These are phyloP conservation scores for Mastomys natalensis DNA, from an alignment of 2,113 vertebrate genomes.

Conservation along the genomic window DNA sequence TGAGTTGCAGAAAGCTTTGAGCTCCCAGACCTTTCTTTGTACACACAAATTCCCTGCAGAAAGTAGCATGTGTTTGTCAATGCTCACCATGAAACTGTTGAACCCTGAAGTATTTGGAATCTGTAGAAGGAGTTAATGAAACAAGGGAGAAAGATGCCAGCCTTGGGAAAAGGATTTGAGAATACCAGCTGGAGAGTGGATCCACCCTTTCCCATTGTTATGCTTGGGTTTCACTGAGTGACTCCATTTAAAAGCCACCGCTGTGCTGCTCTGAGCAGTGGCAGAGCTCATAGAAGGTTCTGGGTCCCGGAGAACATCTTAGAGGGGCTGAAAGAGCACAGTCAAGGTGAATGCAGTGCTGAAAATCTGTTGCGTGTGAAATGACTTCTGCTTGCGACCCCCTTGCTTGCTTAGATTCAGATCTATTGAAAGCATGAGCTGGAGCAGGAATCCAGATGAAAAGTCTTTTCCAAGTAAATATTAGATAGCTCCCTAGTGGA, in stretches of 20 bases:
- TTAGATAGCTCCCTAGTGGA: conserved; percentile 41
- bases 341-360: not conserved
- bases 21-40: not conserved
- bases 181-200: conserved; percentile 73
- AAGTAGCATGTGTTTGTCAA: not conserved
- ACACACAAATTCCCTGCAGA: not conserved
- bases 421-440: conserved; percentile 58
- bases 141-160: conserved; percentile 40
- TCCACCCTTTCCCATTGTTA: conserved; percentile 51
- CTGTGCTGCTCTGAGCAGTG: conserved; percentile 55
- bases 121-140: not conserved
- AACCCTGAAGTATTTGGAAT: conserved; percentile 47
- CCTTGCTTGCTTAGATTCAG: conserved; percentile 19
- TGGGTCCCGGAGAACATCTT: conserved; percentile 55
- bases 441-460: conserved; percentile 66
- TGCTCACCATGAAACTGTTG: not conserved
- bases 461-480: conserved; percentile 68
- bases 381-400: conserved; percentile 43
- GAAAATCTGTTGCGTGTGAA: conserved; percentile 20
- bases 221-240: conserved; percentile 46
- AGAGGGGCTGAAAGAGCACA: conserved; percentile 12
- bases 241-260: conserved; percentile 34
- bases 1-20: conserved; percentile 1
- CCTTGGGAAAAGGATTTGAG: conserved; percentile 57
- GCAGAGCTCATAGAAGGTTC: conserved; percentile 43